These are phyloP conservation scores for Dipodomys merriami DNA, from an alignment of 2,113 vertebrate species.

Conservation along the genomic window DNA sequence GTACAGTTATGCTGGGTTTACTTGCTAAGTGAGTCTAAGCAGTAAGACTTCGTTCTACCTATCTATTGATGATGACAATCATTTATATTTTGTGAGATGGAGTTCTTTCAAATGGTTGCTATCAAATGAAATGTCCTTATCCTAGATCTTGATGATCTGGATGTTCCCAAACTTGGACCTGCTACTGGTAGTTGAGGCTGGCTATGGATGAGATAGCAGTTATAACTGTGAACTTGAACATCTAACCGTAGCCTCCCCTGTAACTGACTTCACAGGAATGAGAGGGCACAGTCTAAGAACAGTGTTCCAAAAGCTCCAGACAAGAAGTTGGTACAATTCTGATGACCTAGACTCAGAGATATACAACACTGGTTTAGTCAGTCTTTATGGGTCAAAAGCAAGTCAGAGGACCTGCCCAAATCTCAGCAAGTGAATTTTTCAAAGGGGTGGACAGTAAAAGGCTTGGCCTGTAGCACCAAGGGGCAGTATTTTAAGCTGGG, in stretches of 20 bases:
- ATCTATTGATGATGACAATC: not conserved
- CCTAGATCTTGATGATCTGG: not conserved
- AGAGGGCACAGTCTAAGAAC: too few relatives aligned
- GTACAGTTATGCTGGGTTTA: not conserved
- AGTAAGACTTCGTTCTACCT: not conserved
- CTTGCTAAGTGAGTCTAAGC: too few relatives aligned
- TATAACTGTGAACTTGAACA: not conserved
- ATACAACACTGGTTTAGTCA: too few relatives aligned
- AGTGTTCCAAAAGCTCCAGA: too few relatives aligned
- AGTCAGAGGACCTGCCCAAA: too few relatives aligned
- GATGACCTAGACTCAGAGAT: too few relatives aligned
- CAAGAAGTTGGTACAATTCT: too few relatives aligned
- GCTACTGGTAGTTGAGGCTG: not conserved
- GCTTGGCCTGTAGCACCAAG: too few relatives aligned
- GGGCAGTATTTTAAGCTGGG: too few relatives aligned
- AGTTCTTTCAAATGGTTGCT: not conserved
- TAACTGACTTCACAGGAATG: not conserved
- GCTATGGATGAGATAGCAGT: not conserved
- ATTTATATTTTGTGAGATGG: not conserved
- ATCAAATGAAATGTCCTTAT: not conserved
- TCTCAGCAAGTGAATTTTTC: too few relatives aligned
- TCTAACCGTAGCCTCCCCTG: fast-evolving
- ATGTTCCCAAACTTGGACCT: not conserved
- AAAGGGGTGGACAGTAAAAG: too few relatives aligned
- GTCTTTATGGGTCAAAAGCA: too few relatives aligned